Evolutionary conservation across 2,888 invertebrate species (phyloP), one percentile per base, ranked within the genome.

Genomic region (Cephus spinipes): DNA sequence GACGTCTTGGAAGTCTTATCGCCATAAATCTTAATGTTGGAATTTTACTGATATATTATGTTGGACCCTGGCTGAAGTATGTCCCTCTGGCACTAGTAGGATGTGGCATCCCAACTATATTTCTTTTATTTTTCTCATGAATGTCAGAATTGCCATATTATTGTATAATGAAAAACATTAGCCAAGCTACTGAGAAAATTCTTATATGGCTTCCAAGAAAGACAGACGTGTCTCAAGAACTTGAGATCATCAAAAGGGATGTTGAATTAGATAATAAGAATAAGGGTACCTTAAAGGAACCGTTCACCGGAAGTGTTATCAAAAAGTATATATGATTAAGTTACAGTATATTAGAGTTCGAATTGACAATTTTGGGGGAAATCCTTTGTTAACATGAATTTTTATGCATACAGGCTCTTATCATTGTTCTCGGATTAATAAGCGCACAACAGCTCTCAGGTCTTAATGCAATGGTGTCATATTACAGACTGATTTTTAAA

Each of bases 251-350:
- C 23, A 81, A 81, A 11, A 73, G 71, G 9, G 89, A 88, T 79
- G 89, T 90, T 1, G 77, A 84, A 23, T 80, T 88, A n/a, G 90
- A 91, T 78, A 86, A 87, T 80, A 87, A 87, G 4, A 89, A 90
- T 81, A 79, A 84, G 9, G 79, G 77, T 34, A 77, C 75, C 11
- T 23, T 80, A 4, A 79, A 76, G 73, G 79, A 81, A n/a, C 68
- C 80, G 9, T 74, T 71, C 23, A 68, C 75, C 12, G n/a, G 69
- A 23, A 74, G 77, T 6, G 76, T 75, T 55, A 81, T 74, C 71
- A 77, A 11, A 77, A 76, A 55, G 81, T 77, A 40, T 40, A 40
- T 15, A 40, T 15, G 6, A 15, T 4, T 40, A 40, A 40, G 15
- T 15, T 40, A 40, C 40, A 6, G 15, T 40, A 40, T 15, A 15